Evolutionary conservation across 2,888 invertebrate genomes (phyloP).

Genomic region (Parascotia fuliginaria): DNA sequence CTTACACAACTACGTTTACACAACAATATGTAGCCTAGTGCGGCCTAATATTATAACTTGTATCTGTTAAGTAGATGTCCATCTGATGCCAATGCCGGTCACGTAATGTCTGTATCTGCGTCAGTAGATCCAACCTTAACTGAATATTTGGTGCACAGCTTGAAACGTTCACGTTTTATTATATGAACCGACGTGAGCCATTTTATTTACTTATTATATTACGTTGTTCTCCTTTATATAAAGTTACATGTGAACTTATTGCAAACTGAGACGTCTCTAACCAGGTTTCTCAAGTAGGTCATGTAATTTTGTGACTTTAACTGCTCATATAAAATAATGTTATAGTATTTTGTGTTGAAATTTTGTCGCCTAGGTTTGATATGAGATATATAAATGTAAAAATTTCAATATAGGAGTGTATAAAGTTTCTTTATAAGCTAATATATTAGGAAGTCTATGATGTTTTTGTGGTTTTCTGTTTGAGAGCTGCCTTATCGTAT

Average conservation of each 20-base stretch:
- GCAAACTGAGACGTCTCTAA: constrained; percentile 18
- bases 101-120: constrained; percentile 62
- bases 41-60: constrained; percentile 46
- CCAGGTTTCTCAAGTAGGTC: constrained; percentile 27
- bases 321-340: constrained; percentile 29
- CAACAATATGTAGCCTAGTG: constrained; percentile 34
- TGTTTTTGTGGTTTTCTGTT: constrained; percentile 2
- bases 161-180: constrained; percentile 68
- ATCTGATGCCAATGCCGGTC: constrained; percentile 51
- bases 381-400: constrained; percentile 12
- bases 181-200: constrained; percentile 60
- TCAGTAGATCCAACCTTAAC: constrained; percentile 61
- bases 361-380: constrained; percentile 16
- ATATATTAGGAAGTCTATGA: neutral
- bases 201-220: constrained; percentile 63
- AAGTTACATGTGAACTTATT: constrained; percentile 34
- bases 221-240: constrained; percentile 42
- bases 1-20: constrained; percentile 13
- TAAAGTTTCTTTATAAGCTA: neutral
- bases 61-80: constrained; percentile 53
- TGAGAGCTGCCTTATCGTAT: neutral
- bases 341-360: constrained; percentile 17
- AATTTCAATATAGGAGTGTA: constrained; percentile 1
- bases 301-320: constrained; percentile 36
- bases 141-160: constrained; percentile 73